A percentile compares a stretch with the other conserved stretches of the same genome.
phyloP scores from a whole-genome alignment of 2,797 vertebrate genomes.

The Notamacropus eugenii region DNA sequence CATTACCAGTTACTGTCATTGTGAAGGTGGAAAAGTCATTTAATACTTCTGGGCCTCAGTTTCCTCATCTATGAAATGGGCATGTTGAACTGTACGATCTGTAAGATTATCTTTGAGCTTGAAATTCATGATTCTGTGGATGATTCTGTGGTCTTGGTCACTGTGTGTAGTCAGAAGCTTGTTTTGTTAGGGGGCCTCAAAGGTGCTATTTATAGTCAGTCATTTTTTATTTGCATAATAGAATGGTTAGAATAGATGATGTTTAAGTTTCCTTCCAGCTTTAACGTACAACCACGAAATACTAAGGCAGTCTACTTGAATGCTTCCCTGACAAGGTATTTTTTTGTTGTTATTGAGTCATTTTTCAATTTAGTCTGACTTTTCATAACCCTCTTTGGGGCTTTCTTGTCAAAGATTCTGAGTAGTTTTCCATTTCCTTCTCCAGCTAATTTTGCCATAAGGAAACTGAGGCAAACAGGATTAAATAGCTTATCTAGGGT shows the following conservation, averaged over 20 bases:
- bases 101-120: not conserved
- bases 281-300: not conserved
- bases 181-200: not conserved
- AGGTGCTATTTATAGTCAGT: not conserved
- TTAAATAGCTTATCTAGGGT: not conserved
- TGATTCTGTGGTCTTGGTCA: not conserved
- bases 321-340: not conserved
- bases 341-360: not conserved
- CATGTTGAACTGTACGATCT: not conserved
- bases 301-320: not conserved
- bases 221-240: not conserved
- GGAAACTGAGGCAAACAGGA: not conserved
- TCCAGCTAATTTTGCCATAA: not conserved
- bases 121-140: not conserved
- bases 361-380: not conserved
- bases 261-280: not conserved
- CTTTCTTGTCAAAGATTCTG: not conserved
- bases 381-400: not conserved
- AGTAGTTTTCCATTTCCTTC: not conserved
- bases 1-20: not conserved
- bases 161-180: not conserved
- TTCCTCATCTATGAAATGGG: not conserved
- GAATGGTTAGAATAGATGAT: not conserved
- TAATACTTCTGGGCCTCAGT: not conserved
- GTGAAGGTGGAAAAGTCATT: not conserved